Percentiles rank a stretch among this genome's conserved stretches.
Evolutionary conservation across 1,140 invertebrate species (phyloP).

Genomic region (Zaprionus ornatus): DNA sequence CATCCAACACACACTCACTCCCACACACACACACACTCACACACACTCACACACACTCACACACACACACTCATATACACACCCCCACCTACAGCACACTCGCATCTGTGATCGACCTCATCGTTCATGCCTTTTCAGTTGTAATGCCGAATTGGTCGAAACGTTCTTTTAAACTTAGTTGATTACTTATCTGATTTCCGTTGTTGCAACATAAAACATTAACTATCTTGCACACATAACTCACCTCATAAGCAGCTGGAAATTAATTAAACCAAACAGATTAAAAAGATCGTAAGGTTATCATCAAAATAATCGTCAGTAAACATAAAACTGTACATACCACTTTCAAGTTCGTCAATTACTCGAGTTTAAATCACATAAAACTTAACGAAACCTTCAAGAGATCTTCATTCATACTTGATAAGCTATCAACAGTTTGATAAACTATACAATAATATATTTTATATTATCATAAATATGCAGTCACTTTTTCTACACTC

Average conservation of each 20-base stretch:
- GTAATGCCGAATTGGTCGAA: constrained; percentile 31
- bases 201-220: constrained; percentile 1
- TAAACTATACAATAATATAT: too few species aligned
- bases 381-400: too few species aligned
- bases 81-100: background rate
- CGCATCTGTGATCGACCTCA: constrained; percentile 35
- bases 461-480: too few species aligned
- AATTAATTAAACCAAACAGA: too few species aligned
- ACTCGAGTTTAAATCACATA: too few species aligned
- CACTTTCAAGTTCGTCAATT: too few species aligned
- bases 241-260: background rate
- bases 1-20: background rate
- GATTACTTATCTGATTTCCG: constrained; percentile 18
- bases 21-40: background rate
- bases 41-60: constrained; percentile 8
- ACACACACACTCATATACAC: constrained; percentile 5
- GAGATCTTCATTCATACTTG: too few species aligned
- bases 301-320: background rate
- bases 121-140: constrained; percentile 36
- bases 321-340: too few species aligned
- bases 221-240: background rate
- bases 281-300: too few species aligned
- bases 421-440: too few species aligned
- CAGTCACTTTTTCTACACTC: background rate
- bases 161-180: constrained; percentile 21